phyloP scores from a whole-genome alignment of 1,140 invertebrate genomes.

The Portunus trituberculatus region DNA sequence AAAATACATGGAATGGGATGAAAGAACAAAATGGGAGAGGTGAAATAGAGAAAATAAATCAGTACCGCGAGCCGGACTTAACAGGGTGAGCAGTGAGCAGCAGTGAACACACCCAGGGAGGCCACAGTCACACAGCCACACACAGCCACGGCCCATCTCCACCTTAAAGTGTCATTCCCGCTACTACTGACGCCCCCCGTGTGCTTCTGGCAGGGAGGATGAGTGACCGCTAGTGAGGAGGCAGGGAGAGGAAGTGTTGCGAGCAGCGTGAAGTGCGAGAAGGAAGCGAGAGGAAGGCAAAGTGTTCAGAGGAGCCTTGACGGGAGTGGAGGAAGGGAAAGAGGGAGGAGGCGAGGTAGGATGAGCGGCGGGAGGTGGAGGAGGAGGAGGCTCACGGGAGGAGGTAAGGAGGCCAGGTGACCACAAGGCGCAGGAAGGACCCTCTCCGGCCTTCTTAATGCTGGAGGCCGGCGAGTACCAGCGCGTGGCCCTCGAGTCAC shows the following conservation, averaged over 20 bases:
- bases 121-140: background rate
- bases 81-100: background rate
- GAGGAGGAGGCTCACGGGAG: background rate
- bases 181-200: background rate
- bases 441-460: conserved; percentile 54
- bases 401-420: conserved; percentile 35
- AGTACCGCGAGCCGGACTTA: background rate
- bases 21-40: background rate
- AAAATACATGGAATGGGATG: no score
- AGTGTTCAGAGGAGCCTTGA: background rate
- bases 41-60: background rate
- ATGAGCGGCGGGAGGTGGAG: background rate
- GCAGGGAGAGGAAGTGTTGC: background rate
- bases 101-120: background rate
- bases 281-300: background rate
- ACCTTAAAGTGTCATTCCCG: background rate
- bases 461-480: conserved; percentile 69
- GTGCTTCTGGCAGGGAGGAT: background rate
- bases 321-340: no score
- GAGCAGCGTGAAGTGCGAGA: background rate
- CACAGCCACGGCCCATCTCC: background rate
- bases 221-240: background rate
- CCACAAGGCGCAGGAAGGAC: background rate
- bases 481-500: conserved; percentile 71
- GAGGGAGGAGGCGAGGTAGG: no score